Conservation (phyloP, 2,113 vertebrate species). For the Sterrhoptilus dennistouni region DNA sequence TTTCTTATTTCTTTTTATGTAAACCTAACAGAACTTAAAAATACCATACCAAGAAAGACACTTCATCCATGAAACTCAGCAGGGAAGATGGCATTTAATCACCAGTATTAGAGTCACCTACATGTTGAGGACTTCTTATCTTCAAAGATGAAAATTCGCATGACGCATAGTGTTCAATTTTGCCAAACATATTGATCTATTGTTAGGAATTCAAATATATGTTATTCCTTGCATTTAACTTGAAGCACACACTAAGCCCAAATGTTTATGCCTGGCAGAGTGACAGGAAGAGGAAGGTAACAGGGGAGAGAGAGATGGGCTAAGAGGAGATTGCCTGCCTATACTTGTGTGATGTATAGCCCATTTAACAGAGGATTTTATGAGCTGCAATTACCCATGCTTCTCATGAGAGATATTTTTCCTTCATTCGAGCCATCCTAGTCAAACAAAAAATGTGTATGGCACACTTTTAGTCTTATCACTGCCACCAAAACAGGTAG, state of each 20-base stretch:
- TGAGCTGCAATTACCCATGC: not conserved
- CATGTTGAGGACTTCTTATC: not conserved
- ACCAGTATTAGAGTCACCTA: not conserved
- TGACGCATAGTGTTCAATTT: not conserved
- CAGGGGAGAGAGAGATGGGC: not conserved
- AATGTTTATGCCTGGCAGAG: not conserved
- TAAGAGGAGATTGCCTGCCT: not conserved
- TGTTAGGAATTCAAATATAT: not conserved
- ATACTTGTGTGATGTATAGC: not conserved
- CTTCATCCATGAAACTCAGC: not conserved
- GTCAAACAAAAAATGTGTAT: not conserved
- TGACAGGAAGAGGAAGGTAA: not conserved
- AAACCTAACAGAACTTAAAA: not conserved
- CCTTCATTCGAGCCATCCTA: not conserved
- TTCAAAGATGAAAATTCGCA: not conserved
- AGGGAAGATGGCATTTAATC: not conserved
- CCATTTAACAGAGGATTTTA: conserved; percentile 22
- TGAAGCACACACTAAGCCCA: not conserved
- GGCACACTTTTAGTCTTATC: not conserved
- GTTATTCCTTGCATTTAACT: not conserved
- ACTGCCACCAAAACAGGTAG: not conserved
- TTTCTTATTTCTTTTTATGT: not conserved
- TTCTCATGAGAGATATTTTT: conserved; percentile 1
- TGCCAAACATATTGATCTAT: not conserved
- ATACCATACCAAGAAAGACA: not conserved